These are phyloP conservation scores for Prostheceraeus crozeri DNA, from an alignment of 2,888 invertebrate genomes.

Conservation along the genomic window DNA sequence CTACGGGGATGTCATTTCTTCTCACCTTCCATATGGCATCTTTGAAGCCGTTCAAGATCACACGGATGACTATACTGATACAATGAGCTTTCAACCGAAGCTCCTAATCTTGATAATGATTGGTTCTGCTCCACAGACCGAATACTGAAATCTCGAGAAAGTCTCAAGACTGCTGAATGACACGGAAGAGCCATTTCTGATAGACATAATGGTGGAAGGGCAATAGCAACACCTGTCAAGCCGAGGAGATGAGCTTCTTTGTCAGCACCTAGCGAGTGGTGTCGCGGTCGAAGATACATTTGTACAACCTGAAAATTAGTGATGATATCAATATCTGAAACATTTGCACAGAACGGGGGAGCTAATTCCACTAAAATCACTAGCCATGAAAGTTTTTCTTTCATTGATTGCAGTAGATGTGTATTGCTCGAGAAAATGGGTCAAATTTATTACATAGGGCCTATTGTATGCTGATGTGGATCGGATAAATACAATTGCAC, in stretches of 20 bases:
- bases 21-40: constrained; percentile 33
- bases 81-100: neutral
- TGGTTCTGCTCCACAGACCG: neutral
- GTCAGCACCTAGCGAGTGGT: constrained; percentile 30
- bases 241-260: constrained; percentile 61
- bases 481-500: too few species aligned
- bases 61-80: constrained; percentile 36
- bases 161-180: constrained; percentile 1
- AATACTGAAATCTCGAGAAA: constrained; percentile 16
- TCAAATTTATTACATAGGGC: too few species aligned
- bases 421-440: too few species aligned
- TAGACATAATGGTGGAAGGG: constrained; percentile 70
- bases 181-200: constrained; percentile 8
- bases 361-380: too few species aligned
- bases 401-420: too few species aligned
- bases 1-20: too few species aligned
- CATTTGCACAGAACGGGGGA: too few species aligned
- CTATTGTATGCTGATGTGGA: too few species aligned
- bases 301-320: constrained; percentile 72
- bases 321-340: too few species aligned
- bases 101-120: too few species aligned
- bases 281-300: constrained; percentile 58
- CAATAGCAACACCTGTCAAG: constrained; percentile 88
- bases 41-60: constrained; percentile 27
- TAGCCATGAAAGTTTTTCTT: too few species aligned